Evolutionary conservation across 2,888 invertebrate species (phyloP), one percentile per base, ranked within the genome.

Genomic region (Eurois occulta): DNA sequence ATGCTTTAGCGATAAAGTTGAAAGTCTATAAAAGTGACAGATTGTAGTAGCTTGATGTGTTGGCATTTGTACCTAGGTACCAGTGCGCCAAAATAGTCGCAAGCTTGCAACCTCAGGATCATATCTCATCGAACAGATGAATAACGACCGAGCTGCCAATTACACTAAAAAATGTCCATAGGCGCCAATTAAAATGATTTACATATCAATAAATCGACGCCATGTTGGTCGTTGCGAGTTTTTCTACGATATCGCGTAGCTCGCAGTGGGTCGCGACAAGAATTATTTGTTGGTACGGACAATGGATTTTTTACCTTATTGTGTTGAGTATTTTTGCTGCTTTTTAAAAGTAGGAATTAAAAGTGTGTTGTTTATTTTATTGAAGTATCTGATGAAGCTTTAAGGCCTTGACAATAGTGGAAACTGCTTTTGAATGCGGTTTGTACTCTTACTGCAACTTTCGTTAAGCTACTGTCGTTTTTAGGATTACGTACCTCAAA

Each of bases 111-210:
- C 67, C 72, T 66, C 73, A 48, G 55, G 78, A 84, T 80, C 85
- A 91, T 90, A 91, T 91, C 89, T 89, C 89, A 89, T 87, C 85
- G 83, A 76, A 69, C 91, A 89, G 92, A 93, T 95, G 96, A 96
- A 94, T 94, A 94, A 96, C 92, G 94, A 91, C 91, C 91, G 87
- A 93, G 90, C 94, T 95, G 95, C 96, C 96, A 96, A 96, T 96
- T 96, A 96, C 94, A 94, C 93, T 94, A 95, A 96, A 96, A 96
- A 96, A 95, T 94, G 94, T 95, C 95, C 94, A 92, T 92, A 91
- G 93, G 92, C 94, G 87, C 95, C 96, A 95, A 96, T 96, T 96
- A 96, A 96, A 96, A 95, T 96, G 96, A 96, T 96, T 96, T 96
- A 96, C 95, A 95, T 94, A 93, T 95, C 96, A 93, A 96, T 96